Base-by-base conservation (phyloP, 2,113 vertebrate genomes). In the Megaptera novaeangliae region DNA sequence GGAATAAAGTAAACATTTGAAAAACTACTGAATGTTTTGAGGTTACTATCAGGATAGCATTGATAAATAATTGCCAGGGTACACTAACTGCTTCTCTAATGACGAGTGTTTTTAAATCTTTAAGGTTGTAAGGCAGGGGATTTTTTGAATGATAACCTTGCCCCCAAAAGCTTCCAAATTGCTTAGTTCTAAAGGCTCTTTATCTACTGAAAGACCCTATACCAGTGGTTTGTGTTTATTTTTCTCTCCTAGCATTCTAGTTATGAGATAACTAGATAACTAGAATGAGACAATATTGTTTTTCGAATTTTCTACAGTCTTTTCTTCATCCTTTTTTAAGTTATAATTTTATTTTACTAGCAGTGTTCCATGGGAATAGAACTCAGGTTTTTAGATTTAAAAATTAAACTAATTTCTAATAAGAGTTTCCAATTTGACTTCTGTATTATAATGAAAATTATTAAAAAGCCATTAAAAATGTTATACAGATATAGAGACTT, bases 401-500 rank as follows among this genome's bases (percentile, higher is more conserved):
- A 72, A 86, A 57, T 18, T 89, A 75, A 89, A 71, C 66, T 41
- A 52, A 97, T 86, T 96, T 81, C 29, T 66, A 63, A 11, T 93
- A 91, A 93, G 74, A 86, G 74, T 66, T 77, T 94, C 68, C 25
- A 64, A 63, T 68, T 88, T 29, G 10, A 88, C 6, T 94, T 98
- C 4, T 81, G 0, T 87, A 88, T 82, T 93, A 39, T 44, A 91
- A 83, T 25, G 25, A 97, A 66, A 96, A 74, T 96, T 94, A 2
- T 92, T 97, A 97, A 20, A 87, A 95, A 61, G 29, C 20, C 25
- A 78, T 87, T 96, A 72, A 91, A 91, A 95, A 82, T 81, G 23
- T 93, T 96, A 15, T 4, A 44, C 0, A 90, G 7, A 0, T 87
- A n/a, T 27, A 36, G 15, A 94, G 82, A 31, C 59, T 39, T 88